Base-by-base conservation (phyloP, 1,140 invertebrate species). In the Drosophila pandora region DNA sequence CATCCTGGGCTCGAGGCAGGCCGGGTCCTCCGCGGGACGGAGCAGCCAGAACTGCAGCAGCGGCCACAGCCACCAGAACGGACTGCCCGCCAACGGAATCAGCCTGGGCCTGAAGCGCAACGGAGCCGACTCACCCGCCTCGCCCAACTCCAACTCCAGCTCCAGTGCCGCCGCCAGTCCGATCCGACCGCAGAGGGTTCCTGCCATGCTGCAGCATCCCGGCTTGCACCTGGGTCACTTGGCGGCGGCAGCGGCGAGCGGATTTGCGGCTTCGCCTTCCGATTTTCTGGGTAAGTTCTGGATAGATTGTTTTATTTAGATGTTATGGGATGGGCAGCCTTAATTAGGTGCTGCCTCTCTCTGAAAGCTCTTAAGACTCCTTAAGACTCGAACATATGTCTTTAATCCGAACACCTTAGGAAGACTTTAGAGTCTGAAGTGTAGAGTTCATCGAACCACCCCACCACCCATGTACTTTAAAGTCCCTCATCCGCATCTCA, bases 221-320 rank as follows among this genome's bases (percentile, higher is more conserved):
- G 89, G 92, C 30, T 82, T 92, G 64, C 93, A 92, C 79, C 91
- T 94, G 61, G 92, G 92, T 17, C 93, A 93, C 79, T 84, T 94
- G 63, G 93, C 93, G 3, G 94, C 93, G 10, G 93, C 93, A 9
- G 93, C 94, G 30, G 92, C 93, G n/a, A 92, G 92, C 17, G 92
- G 92, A 53, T 94, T 82, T 65, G 93, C 93, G 0, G 82, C 94
- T 3, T 93, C 93, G 1, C 93, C 94, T 6, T 94, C 95, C 0
- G 96, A 96, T 85, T 95, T 96, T 81, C 93, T 97, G 75, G 96
- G 96, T 96, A 92, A 93, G 94, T 64, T 12, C 7, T 3, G 9
- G 3, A 13, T 13, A 17, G 12, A 12, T 43, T 43, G 1, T 43
- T 6, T 13, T 1, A 43, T 17, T 6, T n/a, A n/a, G 39, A n/a